Conservation (phyloP, 2,888 invertebrate species). For the Cyclophora albipunctata region DNA sequence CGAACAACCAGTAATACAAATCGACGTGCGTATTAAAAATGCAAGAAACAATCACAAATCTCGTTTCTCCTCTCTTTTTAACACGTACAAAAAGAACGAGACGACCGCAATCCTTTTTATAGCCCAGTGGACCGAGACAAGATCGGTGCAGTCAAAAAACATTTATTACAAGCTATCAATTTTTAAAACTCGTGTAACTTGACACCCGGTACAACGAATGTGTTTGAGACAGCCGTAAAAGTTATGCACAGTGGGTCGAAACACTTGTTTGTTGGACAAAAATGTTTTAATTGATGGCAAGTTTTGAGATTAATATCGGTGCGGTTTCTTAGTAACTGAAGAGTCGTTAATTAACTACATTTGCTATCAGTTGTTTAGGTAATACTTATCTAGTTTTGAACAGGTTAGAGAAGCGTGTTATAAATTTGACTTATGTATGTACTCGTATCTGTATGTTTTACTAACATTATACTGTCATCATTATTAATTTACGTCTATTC, state of each 20-base stretch:
- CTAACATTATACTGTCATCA: too few relatives aligned
- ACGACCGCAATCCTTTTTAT: constrained; percentile 21
- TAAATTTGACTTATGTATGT: too few relatives aligned
- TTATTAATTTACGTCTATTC: too few relatives aligned
- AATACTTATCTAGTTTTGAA: too few relatives aligned
- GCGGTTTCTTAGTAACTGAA: too few relatives aligned
- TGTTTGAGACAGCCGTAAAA: constrained; percentile 41
- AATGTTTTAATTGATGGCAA: constrained; percentile 4
- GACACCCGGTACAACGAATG: constrained; percentile 55
- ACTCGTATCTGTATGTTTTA: too few relatives aligned
- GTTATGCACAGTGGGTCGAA: constrained; percentile 42
- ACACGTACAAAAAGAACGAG: neutral
- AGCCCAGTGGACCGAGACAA: constrained; percentile 43
- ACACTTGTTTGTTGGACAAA: constrained; percentile 17
- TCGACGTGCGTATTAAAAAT: too few relatives aligned
- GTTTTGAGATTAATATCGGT: too few relatives aligned
- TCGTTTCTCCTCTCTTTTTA: neutral
- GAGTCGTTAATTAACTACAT: too few relatives aligned
- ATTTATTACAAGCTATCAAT: constrained; percentile 68
- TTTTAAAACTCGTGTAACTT: constrained; percentile 61
- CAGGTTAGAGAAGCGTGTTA: too few relatives aligned
- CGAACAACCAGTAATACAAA: too few relatives aligned
- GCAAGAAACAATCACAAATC: neutral
- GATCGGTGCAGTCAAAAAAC: constrained; percentile 56
- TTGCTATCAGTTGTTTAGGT: too few relatives aligned